phyloP scores from a whole-genome alignment of 1,140 invertebrate genomes.

The Orchesella cincta region DNA sequence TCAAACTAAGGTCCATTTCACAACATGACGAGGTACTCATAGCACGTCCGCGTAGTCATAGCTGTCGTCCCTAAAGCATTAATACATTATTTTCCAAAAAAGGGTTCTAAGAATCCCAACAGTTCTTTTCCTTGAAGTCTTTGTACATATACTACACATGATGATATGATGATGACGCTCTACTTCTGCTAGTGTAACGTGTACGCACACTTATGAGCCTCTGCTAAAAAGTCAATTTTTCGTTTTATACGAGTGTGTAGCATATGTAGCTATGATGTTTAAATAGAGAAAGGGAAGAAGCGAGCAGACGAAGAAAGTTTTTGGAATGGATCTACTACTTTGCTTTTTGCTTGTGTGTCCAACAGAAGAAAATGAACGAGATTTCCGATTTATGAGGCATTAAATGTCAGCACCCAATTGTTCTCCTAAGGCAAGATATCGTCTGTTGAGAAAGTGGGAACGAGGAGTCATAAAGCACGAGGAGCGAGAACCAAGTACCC shows the following conservation, averaged over 20 bases:
- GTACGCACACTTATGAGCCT: neutral
- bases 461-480: neutral
- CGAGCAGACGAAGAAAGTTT: neutral
- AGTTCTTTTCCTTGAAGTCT: too few species aligned
- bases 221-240: neutral
- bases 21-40: too few species aligned
- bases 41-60: neutral
- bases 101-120: too few species aligned
- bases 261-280: too few species aligned
- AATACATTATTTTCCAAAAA: neutral
- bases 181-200: too few species aligned
- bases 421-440: constrained; percentile 13
- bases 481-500: neutral
- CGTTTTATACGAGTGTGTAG: too few species aligned
- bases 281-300: neutral
- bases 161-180: too few species aligned
- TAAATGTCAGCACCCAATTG: constrained; percentile 20
- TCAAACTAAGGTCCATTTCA: too few species aligned
- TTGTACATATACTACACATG: too few species aligned
- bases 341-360: neutral
- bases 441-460: neutral
- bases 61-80: neutral
- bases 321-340: neutral
- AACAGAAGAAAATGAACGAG: constrained; percentile 14
- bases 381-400: constrained; percentile 21